Evolutionary conservation across 2,113 vertebrate genomes (phyloP).

Genomic region (Rhynchomys soricoides): DNA sequence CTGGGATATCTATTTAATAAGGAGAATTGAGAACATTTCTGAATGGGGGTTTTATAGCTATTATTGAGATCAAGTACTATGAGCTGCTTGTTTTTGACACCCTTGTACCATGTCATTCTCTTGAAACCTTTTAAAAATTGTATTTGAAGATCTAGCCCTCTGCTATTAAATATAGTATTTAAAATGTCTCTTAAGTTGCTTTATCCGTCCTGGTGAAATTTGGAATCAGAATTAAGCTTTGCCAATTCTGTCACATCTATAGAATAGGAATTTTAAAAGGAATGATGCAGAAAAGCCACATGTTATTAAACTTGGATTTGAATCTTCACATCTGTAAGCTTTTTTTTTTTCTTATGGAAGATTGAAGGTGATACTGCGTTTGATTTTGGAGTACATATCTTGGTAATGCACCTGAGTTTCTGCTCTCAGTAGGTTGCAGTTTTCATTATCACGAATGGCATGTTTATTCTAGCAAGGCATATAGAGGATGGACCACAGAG

Average conservation of each 20-base stretch:
- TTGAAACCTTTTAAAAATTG: background rate
- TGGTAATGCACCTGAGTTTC: background rate
- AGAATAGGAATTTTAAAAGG: background rate
- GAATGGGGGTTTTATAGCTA: background rate
- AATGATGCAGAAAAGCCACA: background rate
- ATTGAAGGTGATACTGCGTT: background rate
- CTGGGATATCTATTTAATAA: background rate
- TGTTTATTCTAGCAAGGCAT: background rate
- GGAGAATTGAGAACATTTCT: constrained; percentile 3
- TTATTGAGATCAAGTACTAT: background rate
- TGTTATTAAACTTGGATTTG: background rate
- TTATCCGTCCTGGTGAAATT: background rate
- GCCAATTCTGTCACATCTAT: background rate
- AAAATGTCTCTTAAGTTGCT: background rate
- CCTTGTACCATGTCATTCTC: background rate
- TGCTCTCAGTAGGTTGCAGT: background rate
- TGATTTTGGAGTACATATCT: background rate
- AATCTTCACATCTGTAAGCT: background rate
- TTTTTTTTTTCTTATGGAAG: background rate
- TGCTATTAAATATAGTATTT: background rate
- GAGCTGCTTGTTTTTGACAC: background rate
- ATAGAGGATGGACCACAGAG: background rate
- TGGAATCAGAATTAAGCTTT: background rate
- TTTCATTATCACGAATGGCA: background rate
- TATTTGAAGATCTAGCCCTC: background rate